phyloP scores from a whole-genome alignment of 2,888 invertebrate genomes.

The Deilephila porcellus region DNA sequence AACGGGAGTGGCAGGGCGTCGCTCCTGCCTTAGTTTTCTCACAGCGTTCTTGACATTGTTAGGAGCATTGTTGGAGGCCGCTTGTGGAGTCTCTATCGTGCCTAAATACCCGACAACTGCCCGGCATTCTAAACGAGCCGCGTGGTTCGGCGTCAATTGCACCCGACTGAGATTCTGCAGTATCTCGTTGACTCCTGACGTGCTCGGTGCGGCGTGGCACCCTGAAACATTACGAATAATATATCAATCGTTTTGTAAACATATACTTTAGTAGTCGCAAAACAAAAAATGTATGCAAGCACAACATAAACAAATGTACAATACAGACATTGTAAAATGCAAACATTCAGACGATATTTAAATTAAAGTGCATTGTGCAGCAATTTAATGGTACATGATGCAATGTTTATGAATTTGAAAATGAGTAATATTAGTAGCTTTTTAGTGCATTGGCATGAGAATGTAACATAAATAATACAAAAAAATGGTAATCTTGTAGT shows the following conservation, averaged over 20 bases:
- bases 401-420: no score
- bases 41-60: slow-evolving; percentile 94
- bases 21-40: slow-evolving; percentile 93
- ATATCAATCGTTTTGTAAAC: background rate
- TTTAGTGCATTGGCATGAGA: background rate
- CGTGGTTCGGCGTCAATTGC: slow-evolving; percentile 73
- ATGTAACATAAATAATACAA: background rate
- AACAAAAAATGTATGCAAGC: background rate
- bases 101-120: slow-evolving; percentile 97
- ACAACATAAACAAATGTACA: background rate
- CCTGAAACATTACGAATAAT: slow-evolving; percentile 56
- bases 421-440: background rate
- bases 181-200: slow-evolving; percentile 75
- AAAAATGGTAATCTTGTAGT: no score
- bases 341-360: background rate
- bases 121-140: slow-evolving; percentile 88
- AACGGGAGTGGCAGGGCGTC: slow-evolving; percentile 93
- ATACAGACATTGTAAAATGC: background rate
- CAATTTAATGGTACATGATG: no score
- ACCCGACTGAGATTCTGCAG: slow-evolving; percentile 72
- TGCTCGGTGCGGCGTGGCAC: slow-evolving; percentile 73
- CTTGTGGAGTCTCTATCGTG: slow-evolving; percentile 97
- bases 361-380: no score
- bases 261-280: background rate
- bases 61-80: slow-evolving; percentile 89